Base-by-base conservation (phyloP, 2,113 vertebrate species). In the Microtus richardsoni region DNA sequence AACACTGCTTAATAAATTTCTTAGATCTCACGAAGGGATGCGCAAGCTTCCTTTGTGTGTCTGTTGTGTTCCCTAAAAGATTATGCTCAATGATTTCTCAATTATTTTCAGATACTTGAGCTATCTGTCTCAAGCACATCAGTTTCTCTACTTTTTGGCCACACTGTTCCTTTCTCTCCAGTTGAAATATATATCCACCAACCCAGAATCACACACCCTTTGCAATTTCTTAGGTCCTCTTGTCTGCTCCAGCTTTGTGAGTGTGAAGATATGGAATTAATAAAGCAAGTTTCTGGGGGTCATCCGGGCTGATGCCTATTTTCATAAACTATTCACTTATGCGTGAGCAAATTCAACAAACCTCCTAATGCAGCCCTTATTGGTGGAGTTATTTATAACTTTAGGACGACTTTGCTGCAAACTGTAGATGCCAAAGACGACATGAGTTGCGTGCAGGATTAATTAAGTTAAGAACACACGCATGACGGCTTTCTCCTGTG, bases 71-170 rank as follows among this genome's bases (percentile, higher is more conserved):
- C 21, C 7, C 2, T 62, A 78, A 90, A 80, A 94, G 89, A 49
- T 94, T 74, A 12, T 88, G 22, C 30, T 85, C 86, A 21, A 88
- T 92, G 60, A 88, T 70, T 92, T 90, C 60, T 82, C 47, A 88
- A 78, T 92, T 88, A 70, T 92, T 85, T 93, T 73, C 54, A 92
- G 77, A 95, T 97, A 96, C 88, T 49, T 91, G 71, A 91, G 79
- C 44, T 90, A 73, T 89, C 96, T 98, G 96, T 97, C 92, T 85
- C 80, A 85, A 95, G 91, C 84, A 5, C 97, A 97, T 98, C 92
- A 12, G 85, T 98, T 98, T 98, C 97, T 98, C 96, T 98, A 97
- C 96, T 98, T 93, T 98, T 98, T 94, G 97, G 97, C 98, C 98
- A 98, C 97, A 90, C 44, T 98, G 97, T 97, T 98, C 97, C 97